A percentile compares a stretch with the other conserved stretches of the same genome.
These are phyloP conservation scores for Limulus polyphemus DNA, from an alignment of 2,888 invertebrate species.

Conservation along the genomic window DNA sequence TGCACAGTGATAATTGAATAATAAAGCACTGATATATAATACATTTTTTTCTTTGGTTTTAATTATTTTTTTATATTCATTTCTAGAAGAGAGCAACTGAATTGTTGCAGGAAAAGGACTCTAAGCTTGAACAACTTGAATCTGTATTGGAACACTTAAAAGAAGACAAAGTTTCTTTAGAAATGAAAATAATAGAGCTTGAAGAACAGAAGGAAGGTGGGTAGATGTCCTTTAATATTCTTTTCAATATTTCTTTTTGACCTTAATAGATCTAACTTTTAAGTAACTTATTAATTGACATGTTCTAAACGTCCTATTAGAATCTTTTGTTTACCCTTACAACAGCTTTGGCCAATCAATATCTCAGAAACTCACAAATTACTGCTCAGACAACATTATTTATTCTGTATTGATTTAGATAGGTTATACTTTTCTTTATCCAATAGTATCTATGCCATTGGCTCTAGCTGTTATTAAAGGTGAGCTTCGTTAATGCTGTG, in stretches of 20 bases:
- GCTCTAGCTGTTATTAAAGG: too few species aligned
- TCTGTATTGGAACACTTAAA: constrained; percentile 32
- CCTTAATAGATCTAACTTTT: too few species aligned
- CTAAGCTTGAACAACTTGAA: constrained; percentile 4
- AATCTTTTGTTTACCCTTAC: background rate
- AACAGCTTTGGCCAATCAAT: too few species aligned
- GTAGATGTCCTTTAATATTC: background rate
- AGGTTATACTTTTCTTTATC: too few species aligned
- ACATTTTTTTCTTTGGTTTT: background rate
- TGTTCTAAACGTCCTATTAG: background rate
- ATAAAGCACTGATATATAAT: too few species aligned
- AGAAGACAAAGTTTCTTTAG: constrained; percentile 52
- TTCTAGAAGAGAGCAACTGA: constrained; percentile 1
- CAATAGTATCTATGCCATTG: too few species aligned
- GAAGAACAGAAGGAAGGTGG: constrained; percentile 56
- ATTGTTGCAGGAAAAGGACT: constrained; percentile 2
- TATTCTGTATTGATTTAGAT: too few species aligned
- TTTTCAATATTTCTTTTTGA: background rate
- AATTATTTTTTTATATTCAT: background rate
- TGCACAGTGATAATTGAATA: too few species aligned
- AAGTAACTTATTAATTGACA: background rate
- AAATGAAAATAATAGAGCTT: constrained; percentile 61
- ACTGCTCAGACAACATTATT: too few species aligned
- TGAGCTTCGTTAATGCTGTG: too few species aligned
- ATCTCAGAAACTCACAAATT: too few species aligned